Percentiles rank a stretch among this genome's conserved stretches.
Conservation (phyloP, 2,797 vertebrate genomes). For the Propithecus deckenii region DNA sequence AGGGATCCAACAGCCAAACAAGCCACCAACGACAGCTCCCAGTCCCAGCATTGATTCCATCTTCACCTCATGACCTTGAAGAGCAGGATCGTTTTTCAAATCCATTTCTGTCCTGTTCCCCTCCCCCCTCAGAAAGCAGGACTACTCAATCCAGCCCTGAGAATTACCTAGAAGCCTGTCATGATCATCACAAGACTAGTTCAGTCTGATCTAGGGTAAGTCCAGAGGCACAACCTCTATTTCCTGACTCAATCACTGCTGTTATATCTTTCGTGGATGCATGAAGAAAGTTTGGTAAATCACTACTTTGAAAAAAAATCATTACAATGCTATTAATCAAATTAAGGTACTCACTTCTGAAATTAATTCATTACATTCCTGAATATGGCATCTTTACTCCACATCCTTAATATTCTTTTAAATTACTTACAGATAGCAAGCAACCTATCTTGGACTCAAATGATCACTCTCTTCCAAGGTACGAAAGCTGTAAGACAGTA, state of each 20-base stretch:
- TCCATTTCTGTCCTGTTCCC: conserved; percentile 28
- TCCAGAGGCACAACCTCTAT: background rate
- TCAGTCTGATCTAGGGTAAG: background rate
- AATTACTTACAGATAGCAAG: conserved; percentile 59
- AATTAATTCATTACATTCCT: conserved; percentile 28
- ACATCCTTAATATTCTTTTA: conserved; percentile 46
- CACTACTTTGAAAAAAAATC: background rate
- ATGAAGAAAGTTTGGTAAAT: conserved; percentile 34
- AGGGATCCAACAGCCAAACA: conserved; percentile 19
- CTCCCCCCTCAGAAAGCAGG: background rate
- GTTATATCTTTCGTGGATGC: background rate
- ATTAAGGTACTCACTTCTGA: conserved; percentile 44
- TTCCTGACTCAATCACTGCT: background rate
- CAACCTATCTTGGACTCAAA: conserved; percentile 57
- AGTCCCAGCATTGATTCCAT: conserved; percentile 40
- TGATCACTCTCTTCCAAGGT: conserved; percentile 22
- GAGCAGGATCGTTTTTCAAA: conserved; percentile 67
- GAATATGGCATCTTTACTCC: conserved; percentile 20
- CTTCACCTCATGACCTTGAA: conserved; percentile 59
- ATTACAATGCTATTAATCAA: conserved; percentile 24
- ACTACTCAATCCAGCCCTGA: background rate
- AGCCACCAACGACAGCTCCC: background rate
- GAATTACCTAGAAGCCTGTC: conserved; percentile 27
- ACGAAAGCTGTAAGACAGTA: conserved; percentile 48
- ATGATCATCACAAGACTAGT: background rate